Evolutionary conservation across 2,797 vertebrate species (phyloP), one percentile per base, ranked within the genome.

Genomic region (Rhinichthys osculus): DNA sequence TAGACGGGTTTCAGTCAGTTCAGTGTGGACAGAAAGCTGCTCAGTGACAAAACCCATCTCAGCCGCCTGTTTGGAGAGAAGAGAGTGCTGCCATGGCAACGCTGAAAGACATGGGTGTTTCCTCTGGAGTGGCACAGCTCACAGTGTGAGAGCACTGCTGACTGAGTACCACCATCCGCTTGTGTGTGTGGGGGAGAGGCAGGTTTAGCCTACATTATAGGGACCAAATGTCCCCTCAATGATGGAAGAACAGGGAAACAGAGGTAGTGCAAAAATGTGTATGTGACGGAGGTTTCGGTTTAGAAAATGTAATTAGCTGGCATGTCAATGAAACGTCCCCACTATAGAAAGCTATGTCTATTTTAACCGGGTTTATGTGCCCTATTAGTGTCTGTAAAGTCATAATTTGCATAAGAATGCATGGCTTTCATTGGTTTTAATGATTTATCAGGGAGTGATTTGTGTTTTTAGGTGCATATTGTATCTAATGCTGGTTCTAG

Each of bases 41-140:
- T 89, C 87, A 90, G 92, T 92, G 91, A 93, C 92, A 92, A 87
- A 93, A 93, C 66, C 44, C 42, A 89, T 77, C 73, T 94, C 92
- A 91, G 90, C 90, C 88, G 86, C 84, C 91, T 92, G 93, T 94
- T 95, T 93, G 86, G 90, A 92, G 92, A 89, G 92, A 91, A 89
- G 90, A 90, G 77, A 86, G 87, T 89, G 95, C 92, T 94, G 33
- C 94, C 94, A 95, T 95, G 93, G 93, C 93, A 95, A 95, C 94
- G 82, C 89, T 89, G 91, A 92, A 89, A 93, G 93, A 92, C 87
- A 90, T 83, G 81, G 85, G 88, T 91, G 89, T 91, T 90, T 89
- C 74, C 92, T 88, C 88, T 70, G 70, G 81, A 92, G 88, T 86
- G 54, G 72, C 62, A 87, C 86, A 76, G 90, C 88, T 90, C 90